Evolutionary conservation across 2,888 invertebrate genomes (phyloP), one percentile per base, ranked within the genome.

Genomic region (Idaea straminata): DNA sequence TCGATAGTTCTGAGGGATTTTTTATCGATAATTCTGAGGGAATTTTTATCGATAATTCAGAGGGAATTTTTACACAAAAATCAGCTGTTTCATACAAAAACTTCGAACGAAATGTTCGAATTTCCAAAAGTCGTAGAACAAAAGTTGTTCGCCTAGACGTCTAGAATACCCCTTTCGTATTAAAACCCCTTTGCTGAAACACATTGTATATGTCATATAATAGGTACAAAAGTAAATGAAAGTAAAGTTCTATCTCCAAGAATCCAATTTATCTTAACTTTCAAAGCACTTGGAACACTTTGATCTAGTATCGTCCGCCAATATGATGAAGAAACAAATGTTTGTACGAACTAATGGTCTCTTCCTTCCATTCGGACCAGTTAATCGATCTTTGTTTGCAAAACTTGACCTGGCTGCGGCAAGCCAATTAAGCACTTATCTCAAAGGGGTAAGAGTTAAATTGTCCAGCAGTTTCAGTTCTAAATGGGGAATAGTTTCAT

Each of bases 361-460:
- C 66, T 68, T 73, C 72, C 68, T 68, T 69, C 57, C 67, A 70
- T 73, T 72, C 74, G 75, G 77, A 76, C 73, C 74, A 73, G 75
- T 72, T 79, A 79, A 79, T 76, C 76, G 79, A 78, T 78, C 80
- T 73, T 35, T 79, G 75, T 78, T 77, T 77, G 70, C 66, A 5
- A 25, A 64, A 67, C 66, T 65, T 66, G 58, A 63, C 35, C 35
- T 47, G 47, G 47, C 47, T 47, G 13, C 5, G 47, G 13, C 47
- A 47, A 10, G 47, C 47, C 47, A 47, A 47, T 47, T 47, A 47
- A 47, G 47, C 47, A 47, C 47, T 47, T 47, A 47, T 6, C 47
- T 4, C 10, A 47, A 47, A 47, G 47, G 13, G 13, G 5, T 47
- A 47, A 47, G 47, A 47, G 47, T 13, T 47, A 47, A 47, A 47